These are phyloP conservation scores for Piezodorus guildinii DNA, from an alignment of 1,140 invertebrate genomes.

Conservation along the genomic window DNA sequence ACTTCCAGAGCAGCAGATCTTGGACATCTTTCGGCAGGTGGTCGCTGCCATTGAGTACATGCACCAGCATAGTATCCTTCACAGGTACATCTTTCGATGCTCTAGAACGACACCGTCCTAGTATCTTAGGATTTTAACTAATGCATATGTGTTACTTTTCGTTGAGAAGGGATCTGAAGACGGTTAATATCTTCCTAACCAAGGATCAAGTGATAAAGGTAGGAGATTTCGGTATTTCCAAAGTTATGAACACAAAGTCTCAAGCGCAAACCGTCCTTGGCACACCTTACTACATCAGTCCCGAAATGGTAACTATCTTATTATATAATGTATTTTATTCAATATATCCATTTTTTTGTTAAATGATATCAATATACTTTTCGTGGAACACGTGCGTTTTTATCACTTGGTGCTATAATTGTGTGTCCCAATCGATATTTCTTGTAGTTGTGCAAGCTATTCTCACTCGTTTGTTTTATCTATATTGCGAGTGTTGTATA, in stretches of 20 bases:
- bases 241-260: slow-evolving; percentile 55
- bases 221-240: slow-evolving; percentile 72
- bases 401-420: no score
- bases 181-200: slow-evolving; percentile 65
- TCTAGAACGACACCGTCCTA: no score
- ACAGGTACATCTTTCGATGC: slow-evolving; percentile 43
- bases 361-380: no score
- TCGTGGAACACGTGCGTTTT: no score
- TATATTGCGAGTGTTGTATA: no score
- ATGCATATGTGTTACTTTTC: not conserved
- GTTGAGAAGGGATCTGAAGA: slow-evolving; percentile 53
- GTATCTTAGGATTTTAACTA: not conserved
- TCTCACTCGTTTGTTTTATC: no score
- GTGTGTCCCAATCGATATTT: no score
- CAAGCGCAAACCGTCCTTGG: slow-evolving; percentile 66
- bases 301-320: slow-evolving; percentile 53
- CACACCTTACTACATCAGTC: slow-evolving; percentile 71
- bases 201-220: slow-evolving; percentile 53
- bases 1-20: slow-evolving; percentile 49
- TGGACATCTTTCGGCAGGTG: slow-evolving; percentile 57
- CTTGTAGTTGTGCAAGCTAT: no score
- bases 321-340: no score
- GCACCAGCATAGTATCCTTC: slow-evolving; percentile 60
- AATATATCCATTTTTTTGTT: no score
- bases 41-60: slow-evolving; percentile 56